Conservation (phyloP, 35 echinoderm and acorn worm genomes). For the Chiridota heheva region DNA sequence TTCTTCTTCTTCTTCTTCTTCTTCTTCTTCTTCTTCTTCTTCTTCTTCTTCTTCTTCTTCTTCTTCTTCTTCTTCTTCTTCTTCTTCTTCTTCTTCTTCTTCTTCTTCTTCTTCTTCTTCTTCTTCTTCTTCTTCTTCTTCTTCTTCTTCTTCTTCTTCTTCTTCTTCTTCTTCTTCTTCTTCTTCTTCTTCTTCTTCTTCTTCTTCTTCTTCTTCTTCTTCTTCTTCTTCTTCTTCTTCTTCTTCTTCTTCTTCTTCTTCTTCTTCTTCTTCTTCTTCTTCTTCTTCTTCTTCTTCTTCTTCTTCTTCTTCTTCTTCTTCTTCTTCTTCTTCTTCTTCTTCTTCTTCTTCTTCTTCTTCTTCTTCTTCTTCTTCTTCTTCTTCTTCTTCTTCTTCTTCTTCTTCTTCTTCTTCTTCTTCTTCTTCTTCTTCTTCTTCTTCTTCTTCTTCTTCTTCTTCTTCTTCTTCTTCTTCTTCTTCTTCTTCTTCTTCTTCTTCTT, state of each 20-base stretch:
- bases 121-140: conserved; percentile 6
- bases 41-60: conserved; percentile 6
- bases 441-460: conserved; percentile 6
- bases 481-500: conserved; percentile 6
- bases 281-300: background rate
- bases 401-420: conserved; percentile 6
- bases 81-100: background rate
- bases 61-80: conserved; percentile 6
- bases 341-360: background rate
- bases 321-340: background rate
- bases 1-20: conserved; percentile 6
- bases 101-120: conserved; percentile 6
- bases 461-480: conserved; percentile 6
- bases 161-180: background rate
- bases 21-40: conserved; percentile 6
- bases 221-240: background rate
- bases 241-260: background rate
- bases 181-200: background rate
- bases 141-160: background rate
- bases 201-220: background rate
- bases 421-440: conserved; percentile 6
- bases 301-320: background rate
- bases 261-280: background rate
- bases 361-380: conserved; percentile 6
- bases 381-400: conserved; percentile 6